Base-by-base conservation (phyloP, 2,113 vertebrate genomes). In the Psittacus erithacus region DNA sequence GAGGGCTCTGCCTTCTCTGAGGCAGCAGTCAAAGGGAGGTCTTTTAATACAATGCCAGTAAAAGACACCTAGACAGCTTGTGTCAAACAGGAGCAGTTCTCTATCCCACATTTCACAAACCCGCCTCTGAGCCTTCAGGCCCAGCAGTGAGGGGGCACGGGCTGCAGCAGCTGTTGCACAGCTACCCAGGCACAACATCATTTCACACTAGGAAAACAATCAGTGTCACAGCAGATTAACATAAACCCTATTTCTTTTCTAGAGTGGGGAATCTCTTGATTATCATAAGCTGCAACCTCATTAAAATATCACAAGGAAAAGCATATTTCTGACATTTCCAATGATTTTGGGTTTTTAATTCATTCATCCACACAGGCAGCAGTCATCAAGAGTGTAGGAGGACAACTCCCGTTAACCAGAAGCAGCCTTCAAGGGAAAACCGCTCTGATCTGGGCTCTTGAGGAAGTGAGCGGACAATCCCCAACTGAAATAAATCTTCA, bases 221-320 rank as follows among this genome's bases (percentile, higher is more conserved):
- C 69, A 68, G 39, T 81, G 7, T 85, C 89, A 89, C 46, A 86
- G 92, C 41, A 85, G 86, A 95, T 97, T 92, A 96, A 75, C 47
- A 73, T 87, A 94, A 97, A 88, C 11, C 38, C 57, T 41, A 76
- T 95, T 95, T 90, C 92, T 73, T 95, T 90, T 75, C 74, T 71
- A 81, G 74, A 92, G 60, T 77, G 55, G 75, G 64, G 79, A 95
- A 93, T 82, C 86, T 95, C 77, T 76, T 97, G 71, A 96, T 93
- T 94, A 95, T 84, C 94, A 88, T 94, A 94, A 95, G 14, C 79
- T 93, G 57, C 95, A 91, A 95, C 71, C 79, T 96, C 75, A 88
- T 96, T 93, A 95, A 74, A 83, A 82, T 95, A 89, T 94, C 92
- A 94, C 86, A 91, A 91, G 81, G 44, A 88, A 95, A 82, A 97